These are phyloP conservation scores for Neopelma chrysocephalum DNA, from an alignment of 2,797 vertebrate species.

Conservation along the genomic window DNA sequence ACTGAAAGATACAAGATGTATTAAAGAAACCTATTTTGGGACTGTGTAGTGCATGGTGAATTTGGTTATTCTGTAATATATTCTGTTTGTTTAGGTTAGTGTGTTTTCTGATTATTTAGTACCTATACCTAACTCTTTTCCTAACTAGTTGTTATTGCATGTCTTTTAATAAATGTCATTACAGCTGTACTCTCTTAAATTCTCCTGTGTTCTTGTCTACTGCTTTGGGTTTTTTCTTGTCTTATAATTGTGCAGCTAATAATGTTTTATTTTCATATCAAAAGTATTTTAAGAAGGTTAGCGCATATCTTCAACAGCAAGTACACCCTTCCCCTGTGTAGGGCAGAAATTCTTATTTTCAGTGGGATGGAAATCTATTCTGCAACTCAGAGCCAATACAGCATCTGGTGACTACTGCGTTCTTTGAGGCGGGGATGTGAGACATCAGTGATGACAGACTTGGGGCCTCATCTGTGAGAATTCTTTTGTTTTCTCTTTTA, in stretches of 20 bases:
- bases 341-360: not conserved
- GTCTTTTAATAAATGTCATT: constrained; percentile 87
- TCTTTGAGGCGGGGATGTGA: not conserved
- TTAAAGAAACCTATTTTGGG: constrained; percentile 87
- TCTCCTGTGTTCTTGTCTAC: constrained; percentile 80
- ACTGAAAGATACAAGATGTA: constrained; percentile 81
- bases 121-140: constrained; percentile 76
- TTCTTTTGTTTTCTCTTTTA: not conserved
- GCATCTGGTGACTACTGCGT: not conserved
- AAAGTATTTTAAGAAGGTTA: not conserved
- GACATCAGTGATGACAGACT: not conserved
- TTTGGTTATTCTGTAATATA: constrained; percentile 77
- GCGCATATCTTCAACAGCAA: not conserved
- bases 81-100: constrained; percentile 72
- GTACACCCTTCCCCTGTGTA: not conserved
- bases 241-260: constrained; percentile 58
- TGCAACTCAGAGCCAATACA: not conserved
- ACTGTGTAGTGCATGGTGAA: constrained; percentile 81
- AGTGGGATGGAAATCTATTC: not conserved
- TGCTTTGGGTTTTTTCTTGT: constrained; percentile 62
- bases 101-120: constrained; percentile 76
- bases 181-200: constrained; percentile 77
- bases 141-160: constrained; percentile 83
- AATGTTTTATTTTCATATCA: constrained; percentile 5
- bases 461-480: not conserved